A percentile compares a stretch with the other conserved stretches of the same genome.
phyloP scores from a whole-genome alignment of 1,140 invertebrate genomes.

The silkworm (Bombyx mori) region ASM3026992v2 NC_085114.1:9670001-9670500 shows the following conservation, averaged over 20 bases:
- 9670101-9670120: constrained; percentile 33
- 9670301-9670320: too few species aligned
- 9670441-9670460: too few species aligned
- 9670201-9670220: background rate
- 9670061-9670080: constrained; percentile 32
- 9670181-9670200: background rate
- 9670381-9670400: too few species aligned
- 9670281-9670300: background rate
- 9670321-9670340: background rate
- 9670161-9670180: background rate
- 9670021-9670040: background rate
- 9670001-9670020: too few species aligned
- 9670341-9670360: background rate
- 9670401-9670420: too few species aligned
- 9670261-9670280: background rate
- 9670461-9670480: too few species aligned
- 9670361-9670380: too few species aligned
- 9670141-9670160: background rate
- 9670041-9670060: constrained; percentile 17
- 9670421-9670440: too few species aligned
- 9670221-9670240: background rate
- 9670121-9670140: constrained; percentile 14
- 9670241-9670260: background rate
- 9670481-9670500: too few species aligned
- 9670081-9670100: constrained; percentile 24